phyloP scores from a whole-genome alignment of 2,797 vertebrate species.

The Xiphophorus birchmanni region DNA sequence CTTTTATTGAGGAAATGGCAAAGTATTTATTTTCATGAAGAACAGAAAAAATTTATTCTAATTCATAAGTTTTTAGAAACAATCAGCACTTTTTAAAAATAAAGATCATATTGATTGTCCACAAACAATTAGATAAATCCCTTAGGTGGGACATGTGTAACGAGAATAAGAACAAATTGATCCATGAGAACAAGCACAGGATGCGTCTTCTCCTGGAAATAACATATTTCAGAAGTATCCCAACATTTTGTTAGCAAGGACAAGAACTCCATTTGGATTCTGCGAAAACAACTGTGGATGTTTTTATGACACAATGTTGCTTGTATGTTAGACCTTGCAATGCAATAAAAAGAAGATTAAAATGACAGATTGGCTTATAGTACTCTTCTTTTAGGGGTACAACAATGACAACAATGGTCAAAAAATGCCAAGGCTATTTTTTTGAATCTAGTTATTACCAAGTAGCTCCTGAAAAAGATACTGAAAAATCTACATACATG shows the following conservation, averaged over 20 bases:
- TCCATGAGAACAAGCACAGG: background rate
- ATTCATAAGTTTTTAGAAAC: conserved; percentile 11
- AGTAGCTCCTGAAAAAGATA: background rate
- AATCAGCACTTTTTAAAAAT: background rate
- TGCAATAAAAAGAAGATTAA: conserved; percentile 5
- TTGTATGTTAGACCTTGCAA: conserved; percentile 27
- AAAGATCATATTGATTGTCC: conserved; percentile 27
- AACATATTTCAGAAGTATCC: background rate
- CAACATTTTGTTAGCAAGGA: conserved; percentile 10
- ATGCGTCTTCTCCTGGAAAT: conserved; percentile 7
- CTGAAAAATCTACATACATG: background rate
- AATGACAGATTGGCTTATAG: background rate
- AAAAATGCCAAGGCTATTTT: no score
- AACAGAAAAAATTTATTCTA: conserved; percentile 3
- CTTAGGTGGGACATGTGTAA: conserved; percentile 17
- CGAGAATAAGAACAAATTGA: conserved; percentile 4
- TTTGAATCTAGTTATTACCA: background rate
- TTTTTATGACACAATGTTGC: background rate
- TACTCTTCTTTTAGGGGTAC: background rate
- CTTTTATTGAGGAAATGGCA: background rate
- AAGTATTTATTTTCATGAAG: conserved; percentile 2
- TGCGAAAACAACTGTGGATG: conserved; percentile 16
- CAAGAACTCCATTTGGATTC: conserved; percentile 15
- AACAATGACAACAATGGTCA: background rate
- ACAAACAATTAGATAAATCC: conserved; percentile 28